Percentiles rank a stretch among this genome's conserved stretches.
Conservation (phyloP, 2,113 vertebrate species). For the Antidorcas marsupialis region DNA sequence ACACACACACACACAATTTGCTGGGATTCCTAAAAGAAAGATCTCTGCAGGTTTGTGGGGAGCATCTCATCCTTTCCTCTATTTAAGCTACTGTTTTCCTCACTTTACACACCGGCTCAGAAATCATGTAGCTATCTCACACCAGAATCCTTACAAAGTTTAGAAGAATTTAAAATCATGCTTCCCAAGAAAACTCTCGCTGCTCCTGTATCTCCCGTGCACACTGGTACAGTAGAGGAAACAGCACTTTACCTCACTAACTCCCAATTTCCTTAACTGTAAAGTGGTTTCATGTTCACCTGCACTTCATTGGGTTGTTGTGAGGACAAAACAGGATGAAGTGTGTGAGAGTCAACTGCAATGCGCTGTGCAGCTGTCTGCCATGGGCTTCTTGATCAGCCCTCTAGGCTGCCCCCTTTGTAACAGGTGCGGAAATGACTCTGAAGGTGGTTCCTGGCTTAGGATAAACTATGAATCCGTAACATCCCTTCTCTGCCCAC, state of each 20-base stretch:
- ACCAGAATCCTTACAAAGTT: neutral
- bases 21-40: neutral
- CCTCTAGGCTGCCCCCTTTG: neutral
- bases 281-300: neutral
- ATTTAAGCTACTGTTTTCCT: neutral
- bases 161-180: neutral
- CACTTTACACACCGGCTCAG: neutral
- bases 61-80: neutral
- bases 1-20: neutral
- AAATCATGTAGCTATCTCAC: neutral
- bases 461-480: neutral
- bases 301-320: neutral
- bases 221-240: neutral
- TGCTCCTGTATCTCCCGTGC: neutral
- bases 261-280: neutral
- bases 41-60: neutral
- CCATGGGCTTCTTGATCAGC: neutral
- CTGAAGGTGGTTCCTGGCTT: neutral
- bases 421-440: neutral
- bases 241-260: neutral
- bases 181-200: neutral
- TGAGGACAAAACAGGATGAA: neutral
- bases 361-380: neutral
- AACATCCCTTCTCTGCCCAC: neutral
- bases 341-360: neutral